phyloP scores from a whole-genome alignment of 2,113 vertebrate species.

The Vicugna pacos region DNA sequence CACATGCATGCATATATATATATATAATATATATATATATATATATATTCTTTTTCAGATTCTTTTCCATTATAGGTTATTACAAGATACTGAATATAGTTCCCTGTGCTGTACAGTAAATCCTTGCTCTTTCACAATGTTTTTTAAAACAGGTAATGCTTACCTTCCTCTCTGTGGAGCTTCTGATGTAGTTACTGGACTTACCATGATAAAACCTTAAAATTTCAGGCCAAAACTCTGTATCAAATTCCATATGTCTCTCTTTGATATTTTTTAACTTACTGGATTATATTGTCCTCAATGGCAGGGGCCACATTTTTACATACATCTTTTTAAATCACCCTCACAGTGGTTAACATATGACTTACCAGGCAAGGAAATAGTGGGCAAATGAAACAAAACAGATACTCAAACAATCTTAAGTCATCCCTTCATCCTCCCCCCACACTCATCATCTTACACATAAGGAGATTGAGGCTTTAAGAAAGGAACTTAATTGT shows the following conservation, averaged over 20 bases:
- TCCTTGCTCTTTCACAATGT: background rate
- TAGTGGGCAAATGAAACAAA: constrained; percentile 1
- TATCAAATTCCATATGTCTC: constrained; percentile 46
- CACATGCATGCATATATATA: no score
- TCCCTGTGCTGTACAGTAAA: background rate
- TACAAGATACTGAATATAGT: background rate
- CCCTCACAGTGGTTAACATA: background rate
- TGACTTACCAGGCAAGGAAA: constrained; percentile 28
- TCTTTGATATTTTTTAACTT: constrained; percentile 18
- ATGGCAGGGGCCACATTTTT: background rate
- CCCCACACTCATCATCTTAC: constrained; percentile 18
- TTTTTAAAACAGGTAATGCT: background rate
- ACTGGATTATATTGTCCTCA: background rate
- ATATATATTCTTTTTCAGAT: background rate
- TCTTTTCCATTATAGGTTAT: background rate
- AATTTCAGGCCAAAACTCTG: constrained; percentile 22
- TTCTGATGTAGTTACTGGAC: background rate
- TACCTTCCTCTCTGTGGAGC: background rate
- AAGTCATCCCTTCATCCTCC: background rate
- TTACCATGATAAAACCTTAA: constrained; percentile 41
- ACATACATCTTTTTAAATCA: constrained; percentile 15
- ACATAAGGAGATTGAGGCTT: constrained; percentile 7
- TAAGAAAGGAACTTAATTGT: constrained; percentile 58
- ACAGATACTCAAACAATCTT: background rate
- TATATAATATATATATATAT: background rate